Conservation (phyloP, 2,888 invertebrate genomes). For the Falcaria lacertinaria region DNA sequence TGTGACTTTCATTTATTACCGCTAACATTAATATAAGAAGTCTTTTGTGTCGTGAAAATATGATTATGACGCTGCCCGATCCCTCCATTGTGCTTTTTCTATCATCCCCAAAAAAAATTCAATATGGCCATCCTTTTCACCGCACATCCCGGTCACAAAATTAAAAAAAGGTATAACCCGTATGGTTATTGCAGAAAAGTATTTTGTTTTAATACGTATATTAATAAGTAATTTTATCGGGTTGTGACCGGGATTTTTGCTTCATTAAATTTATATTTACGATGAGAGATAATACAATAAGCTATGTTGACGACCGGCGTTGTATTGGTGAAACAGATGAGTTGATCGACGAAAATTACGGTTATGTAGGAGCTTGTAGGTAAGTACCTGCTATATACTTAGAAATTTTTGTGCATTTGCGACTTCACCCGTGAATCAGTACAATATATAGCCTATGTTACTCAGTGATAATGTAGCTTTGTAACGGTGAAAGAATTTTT, state of each 20-base stretch:
- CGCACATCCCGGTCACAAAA: conserved; percentile 33
- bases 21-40: conserved; percentile 70
- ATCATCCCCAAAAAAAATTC: conserved; percentile 47
- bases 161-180: conserved; percentile 35
- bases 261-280: conserved; percentile 3
- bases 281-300: no score
- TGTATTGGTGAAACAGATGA: neutral
- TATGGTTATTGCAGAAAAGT: conserved; percentile 1
- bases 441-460: no score
- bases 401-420: no score
- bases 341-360: no score
- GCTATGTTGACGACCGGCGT: no score
- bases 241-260: conserved; percentile 5
- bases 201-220: conserved; percentile 15
- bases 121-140: conserved; percentile 51
- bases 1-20: conserved; percentile 71
- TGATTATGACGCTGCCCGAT: conserved; percentile 68
- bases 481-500: no score
- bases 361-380: no score
- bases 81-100: conserved; percentile 70
- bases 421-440: no score
- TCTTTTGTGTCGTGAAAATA: conserved; percentile 72
- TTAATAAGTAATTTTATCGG: conserved; percentile 17
- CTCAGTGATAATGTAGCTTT: no score
- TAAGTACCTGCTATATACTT: no score